A percentile compares a stretch with the other conserved stretches of the same genome.
phyloP scores from a whole-genome alignment of 2,113 vertebrate species.

The Thunnus thynnus region DNA sequence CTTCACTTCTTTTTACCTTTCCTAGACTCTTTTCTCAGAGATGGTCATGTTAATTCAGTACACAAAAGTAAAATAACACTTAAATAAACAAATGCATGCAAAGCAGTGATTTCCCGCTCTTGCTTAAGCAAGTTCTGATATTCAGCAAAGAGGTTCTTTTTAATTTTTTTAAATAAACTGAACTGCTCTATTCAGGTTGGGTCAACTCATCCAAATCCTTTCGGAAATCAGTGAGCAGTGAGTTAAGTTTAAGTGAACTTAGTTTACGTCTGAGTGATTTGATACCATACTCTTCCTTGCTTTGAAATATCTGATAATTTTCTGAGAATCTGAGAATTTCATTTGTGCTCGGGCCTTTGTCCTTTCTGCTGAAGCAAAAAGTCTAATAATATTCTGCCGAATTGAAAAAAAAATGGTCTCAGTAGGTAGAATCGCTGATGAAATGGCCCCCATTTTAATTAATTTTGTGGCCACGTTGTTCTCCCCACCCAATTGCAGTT shows the following conservation, averaged over 20 bases:
- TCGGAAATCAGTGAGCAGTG: constrained; percentile 7
- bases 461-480: constrained; percentile 79
- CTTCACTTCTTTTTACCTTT: background rate
- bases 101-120: background rate
- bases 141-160: background rate
- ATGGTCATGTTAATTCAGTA: background rate
- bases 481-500: constrained; percentile 80
- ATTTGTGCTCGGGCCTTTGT: constrained; percentile 60
- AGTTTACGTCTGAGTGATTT: constrained; percentile 52
- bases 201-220: background rate
- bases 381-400: constrained; percentile 66
- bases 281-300: constrained; percentile 25
- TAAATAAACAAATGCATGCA: background rate
- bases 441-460: constrained; percentile 80
- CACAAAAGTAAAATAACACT: background rate
- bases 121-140: background rate
- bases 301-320: constrained; percentile 63
- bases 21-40: background rate
- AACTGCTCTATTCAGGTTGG: background rate
- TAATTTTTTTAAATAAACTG: background rate
- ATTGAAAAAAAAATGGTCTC: constrained; percentile 64
- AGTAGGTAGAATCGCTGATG: constrained; percentile 75
- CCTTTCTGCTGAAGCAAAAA: constrained; percentile 61
- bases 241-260: constrained; percentile 26
- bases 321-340: constrained; percentile 43